phyloP scores from a whole-genome alignment of 1,140 invertebrate species.

The Periplaneta americana region DNA sequence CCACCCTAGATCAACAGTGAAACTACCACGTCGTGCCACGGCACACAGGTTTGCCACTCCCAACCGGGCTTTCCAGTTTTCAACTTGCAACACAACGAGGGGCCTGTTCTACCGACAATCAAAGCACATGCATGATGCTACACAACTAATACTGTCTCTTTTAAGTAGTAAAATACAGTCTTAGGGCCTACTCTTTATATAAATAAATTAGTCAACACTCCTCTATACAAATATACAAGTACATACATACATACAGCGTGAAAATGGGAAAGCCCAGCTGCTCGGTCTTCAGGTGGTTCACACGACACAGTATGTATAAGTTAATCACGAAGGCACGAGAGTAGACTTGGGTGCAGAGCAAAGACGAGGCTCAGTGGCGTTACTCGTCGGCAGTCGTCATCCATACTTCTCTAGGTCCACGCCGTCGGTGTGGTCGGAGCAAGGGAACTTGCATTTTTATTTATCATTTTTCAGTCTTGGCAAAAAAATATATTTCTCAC shows the following conservation, averaged over 20 bases:
- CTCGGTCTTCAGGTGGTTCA: background rate
- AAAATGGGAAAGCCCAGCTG: background rate
- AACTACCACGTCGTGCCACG: background rate
- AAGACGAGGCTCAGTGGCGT: background rate
- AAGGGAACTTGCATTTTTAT: background rate
- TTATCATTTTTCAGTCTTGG: background rate
- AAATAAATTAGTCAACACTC: conserved; percentile 1
- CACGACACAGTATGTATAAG: background rate
- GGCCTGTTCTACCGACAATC: background rate
- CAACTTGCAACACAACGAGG: background rate
- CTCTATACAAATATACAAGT: background rate
- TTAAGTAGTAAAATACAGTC: background rate
- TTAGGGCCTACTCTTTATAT: background rate
- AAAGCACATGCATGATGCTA: background rate
- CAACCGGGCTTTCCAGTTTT: background rate
- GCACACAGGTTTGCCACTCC: background rate
- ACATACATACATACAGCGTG: conserved; percentile 1
- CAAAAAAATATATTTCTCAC: background rate
- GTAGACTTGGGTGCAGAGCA: background rate
- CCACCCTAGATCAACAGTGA: background rate
- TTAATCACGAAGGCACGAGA: background rate
- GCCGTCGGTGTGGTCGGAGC: background rate
- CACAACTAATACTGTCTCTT: background rate
- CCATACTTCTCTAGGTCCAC: background rate
- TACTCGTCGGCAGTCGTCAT: background rate